A percentile compares a stretch with the other conserved stretches of the same genome.
These are phyloP conservation scores for Cheilosia urbana DNA, from an alignment of 2,888 invertebrate species.

Conservation along the genomic window DNA sequence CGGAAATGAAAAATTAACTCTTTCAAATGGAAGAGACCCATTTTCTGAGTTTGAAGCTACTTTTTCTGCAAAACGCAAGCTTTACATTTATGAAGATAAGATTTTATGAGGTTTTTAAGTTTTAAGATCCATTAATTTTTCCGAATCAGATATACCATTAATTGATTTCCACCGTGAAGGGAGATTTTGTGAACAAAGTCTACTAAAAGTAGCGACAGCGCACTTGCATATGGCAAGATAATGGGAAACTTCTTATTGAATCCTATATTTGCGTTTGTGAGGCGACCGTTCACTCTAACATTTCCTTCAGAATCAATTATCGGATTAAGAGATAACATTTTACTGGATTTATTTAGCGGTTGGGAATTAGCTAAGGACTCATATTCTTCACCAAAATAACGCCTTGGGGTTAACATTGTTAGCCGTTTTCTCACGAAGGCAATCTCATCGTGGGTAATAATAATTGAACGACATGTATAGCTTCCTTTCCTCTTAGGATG, in stretches of 20 bases:
- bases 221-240: background rate
- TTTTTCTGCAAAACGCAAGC: constrained; percentile 41
- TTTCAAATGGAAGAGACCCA: constrained; percentile 59
- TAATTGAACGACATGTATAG: background rate
- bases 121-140: too few relatives aligned
- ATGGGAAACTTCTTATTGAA: constrained; percentile 12
- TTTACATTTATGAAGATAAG: background rate
- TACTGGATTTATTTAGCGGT: background rate
- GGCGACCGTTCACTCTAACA: background rate
- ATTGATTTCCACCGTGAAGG: too few relatives aligned
- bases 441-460: background rate
- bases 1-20: constrained; percentile 38
- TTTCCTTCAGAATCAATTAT: background rate
- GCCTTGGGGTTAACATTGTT: background rate
- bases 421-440: background rate
- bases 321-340: background rate
- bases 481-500: background rate
- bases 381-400: constrained; percentile 18
- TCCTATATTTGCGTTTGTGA: background rate
- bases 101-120: too few relatives aligned
- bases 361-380: background rate
- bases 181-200: too few relatives aligned
- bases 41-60: constrained; percentile 30
- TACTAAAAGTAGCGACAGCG: too few relatives aligned
- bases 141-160: too few relatives aligned